These are phyloP conservation scores for Zosterops pallidus DNA, from an alignment of 2,113 vertebrate genomes.

Conservation along the genomic window DNA sequence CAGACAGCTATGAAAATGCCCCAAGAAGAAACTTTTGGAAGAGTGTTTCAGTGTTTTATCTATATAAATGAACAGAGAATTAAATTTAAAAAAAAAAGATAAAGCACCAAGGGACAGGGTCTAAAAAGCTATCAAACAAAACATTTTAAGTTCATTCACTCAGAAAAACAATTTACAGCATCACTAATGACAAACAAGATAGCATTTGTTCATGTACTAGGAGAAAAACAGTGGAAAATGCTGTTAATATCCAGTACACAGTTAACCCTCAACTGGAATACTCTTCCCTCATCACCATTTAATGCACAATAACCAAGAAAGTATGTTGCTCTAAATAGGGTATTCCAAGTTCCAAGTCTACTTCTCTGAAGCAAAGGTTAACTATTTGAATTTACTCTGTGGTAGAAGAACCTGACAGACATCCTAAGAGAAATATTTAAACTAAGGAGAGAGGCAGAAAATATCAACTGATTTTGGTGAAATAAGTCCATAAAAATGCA, in stretches of 20 bases:
- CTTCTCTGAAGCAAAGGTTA: neutral
- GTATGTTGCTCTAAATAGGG: neutral
- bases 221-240: neutral
- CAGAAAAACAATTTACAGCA: neutral
- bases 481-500: neutral
- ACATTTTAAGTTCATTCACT: neutral
- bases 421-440: neutral
- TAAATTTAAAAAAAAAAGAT: neutral
- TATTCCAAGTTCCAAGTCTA: neutral
- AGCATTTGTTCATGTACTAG: neutral
- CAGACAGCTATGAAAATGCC: rapidly evolving
- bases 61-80: neutral
- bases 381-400: neutral
- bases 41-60: neutral
- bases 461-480: neutral
- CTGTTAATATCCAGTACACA: neutral
- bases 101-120: neutral
- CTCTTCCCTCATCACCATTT: neutral
- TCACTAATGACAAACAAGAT: neutral
- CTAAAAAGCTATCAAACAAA: neutral
- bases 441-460: neutral
- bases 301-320: neutral
- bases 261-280: neutral
- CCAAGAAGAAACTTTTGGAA: neutral
- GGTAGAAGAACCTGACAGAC: neutral